Base-by-base conservation (phyloP, 2,888 invertebrate species). In the Omphaloscelis lunosa region DNA sequence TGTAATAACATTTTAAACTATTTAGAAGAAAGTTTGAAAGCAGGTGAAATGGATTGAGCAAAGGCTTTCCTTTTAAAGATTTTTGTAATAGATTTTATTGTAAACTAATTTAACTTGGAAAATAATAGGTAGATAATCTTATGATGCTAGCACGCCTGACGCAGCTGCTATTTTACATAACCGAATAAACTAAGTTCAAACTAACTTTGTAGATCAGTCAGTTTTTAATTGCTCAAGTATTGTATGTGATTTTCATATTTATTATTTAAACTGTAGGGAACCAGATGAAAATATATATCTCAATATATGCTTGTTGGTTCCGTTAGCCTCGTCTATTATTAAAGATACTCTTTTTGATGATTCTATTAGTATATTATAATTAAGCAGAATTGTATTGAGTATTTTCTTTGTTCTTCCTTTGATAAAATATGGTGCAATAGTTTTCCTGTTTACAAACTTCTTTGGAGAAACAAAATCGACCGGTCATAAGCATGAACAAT, bases 211-310 rank as follows among this genome's bases (percentile, higher is more conserved):
- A 68, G 68, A 75, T 74, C 76, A 77, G 68, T 74, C 76, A 72
- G 68, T 68, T 81, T 62, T 72, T 66, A n/a, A 86, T 89, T 85
- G 86, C 83, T 86, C 85, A 83, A 86, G 62, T 80, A 75, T 80
- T 72, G 59, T 72, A 72, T 68, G 76, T 72, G 77, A 87, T 76
- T 84, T 75, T 71, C 56, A 83, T 68, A 68, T 79, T 29, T 48
- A 82, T 77, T 83, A 53, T 82, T 59, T 82, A 56, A 56, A 65
- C n/a, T 76, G n/a, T 75, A 61, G 20, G 11, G 39, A 29, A 20
- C 15, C 15, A 34, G 63, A 76, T 63, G 11, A 41, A 45, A 78
- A 27, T 48, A 51, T 65, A 6, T 72, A 56, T 80, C 23, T 23
- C 29, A 56, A 80, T 56, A 27, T 62, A 80, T 5, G 61, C 27